Base-by-base conservation (phyloP, 2,797 vertebrate species). In the Eulemur mongoz region DNA sequence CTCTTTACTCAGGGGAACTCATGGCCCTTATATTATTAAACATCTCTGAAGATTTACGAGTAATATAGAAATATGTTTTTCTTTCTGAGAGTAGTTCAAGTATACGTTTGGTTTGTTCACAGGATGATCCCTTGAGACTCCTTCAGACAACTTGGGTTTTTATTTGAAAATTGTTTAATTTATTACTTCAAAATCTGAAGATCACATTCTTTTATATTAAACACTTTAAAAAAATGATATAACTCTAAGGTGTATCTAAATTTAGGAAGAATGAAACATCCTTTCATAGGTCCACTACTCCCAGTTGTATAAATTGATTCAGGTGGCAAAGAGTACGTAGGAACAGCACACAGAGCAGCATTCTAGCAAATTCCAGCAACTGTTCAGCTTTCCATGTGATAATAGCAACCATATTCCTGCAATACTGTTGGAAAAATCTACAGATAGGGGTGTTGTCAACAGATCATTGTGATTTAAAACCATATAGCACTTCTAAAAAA, bases 401-500 rank as follows among this genome's bases (percentile, higher is more conserved):
- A 35, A 87, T 35, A 10, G 0, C 15, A 84, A 89, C 45, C 7
- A 72, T 84, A 75, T 91, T 76, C 10, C 59, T 97, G 48, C 38
- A 43, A 63, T 52, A 69, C 9, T 94, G 59, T 75, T 78, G 72
- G 82, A 94, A 96, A 94, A 81, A 69, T 94, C 59, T 93, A 75
- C 17, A 45, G 43, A 91, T 88, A 86, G 4, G 84, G 45, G 43
- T 85, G 89, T 32, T 86, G 78, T 95, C 87, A 91, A 50, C 23
- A 84, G 40, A 67, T 14, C 67, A 57, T 69, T 81, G 14, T 91
- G 50, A 79, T 90, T 69, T 85, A 76, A 96, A 96, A 97, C 84
- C 17, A 78, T 20, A 70, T 2, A 92, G 50, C 38, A 63, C 43
- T 84, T 94, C 50, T 92, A 57, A 97, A 96, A 96, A 95, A 95